Conservation (phyloP, 1,140 invertebrate genomes). For the Hylaeus volcanicus region DNA sequence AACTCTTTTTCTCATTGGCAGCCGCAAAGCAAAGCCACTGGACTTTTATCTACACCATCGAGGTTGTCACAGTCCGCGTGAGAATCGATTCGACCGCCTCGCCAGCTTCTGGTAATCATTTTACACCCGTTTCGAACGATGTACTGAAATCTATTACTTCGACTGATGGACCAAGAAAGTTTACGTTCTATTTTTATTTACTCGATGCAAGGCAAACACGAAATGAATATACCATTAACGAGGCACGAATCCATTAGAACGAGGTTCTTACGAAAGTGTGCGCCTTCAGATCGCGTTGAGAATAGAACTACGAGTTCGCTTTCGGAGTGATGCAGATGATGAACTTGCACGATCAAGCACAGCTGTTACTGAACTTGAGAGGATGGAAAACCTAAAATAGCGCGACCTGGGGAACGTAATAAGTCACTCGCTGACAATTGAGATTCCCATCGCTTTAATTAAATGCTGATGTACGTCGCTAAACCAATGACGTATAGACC, state of each 20-base stretch:
- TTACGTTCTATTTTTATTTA: no score
- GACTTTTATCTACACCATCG: conserved; percentile 23
- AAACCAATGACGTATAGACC: neutral
- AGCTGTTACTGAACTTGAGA: conserved; percentile 5
- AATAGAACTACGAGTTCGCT: conserved; percentile 2
- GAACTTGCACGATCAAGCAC: neutral
- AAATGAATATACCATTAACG: no score
- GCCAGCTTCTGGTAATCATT: neutral
- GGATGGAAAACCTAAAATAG: conserved; percentile 11
- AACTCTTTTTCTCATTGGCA: conserved; percentile 22
- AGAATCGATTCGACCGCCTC: neutral
- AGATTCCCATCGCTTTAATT: conserved; percentile 13
- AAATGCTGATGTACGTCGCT: conserved; percentile 17
- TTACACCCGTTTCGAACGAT: neutral
- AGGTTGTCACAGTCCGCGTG: neutral
- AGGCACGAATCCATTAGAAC: no score
- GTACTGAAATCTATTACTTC: neutral
- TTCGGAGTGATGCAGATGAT: neutral
- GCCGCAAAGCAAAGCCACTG: conserved; percentile 4
- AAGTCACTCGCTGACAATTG: conserved; percentile 6
- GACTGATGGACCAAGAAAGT: no score
- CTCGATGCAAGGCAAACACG: no score
- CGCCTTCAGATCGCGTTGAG: neutral
- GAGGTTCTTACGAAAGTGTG: no score
- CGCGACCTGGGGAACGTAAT: neutral